Percentiles rank a stretch among this genome's conserved stretches.
Evolutionary conservation across 2,113 vertebrate genomes (phyloP).

Genomic region (Nipponia nippon): DNA sequence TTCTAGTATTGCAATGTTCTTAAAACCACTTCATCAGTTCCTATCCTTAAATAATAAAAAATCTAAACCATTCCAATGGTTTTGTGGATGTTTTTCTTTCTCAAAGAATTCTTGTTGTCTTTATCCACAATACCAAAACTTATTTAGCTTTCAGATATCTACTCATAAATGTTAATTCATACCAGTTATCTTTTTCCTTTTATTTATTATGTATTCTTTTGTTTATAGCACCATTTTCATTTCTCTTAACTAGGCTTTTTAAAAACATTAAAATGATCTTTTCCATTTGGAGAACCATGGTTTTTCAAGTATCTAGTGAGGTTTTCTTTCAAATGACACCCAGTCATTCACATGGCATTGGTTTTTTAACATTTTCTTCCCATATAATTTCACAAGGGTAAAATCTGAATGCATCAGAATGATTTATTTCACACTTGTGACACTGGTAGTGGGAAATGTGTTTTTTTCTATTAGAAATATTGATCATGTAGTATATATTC

Average conservation of each 20-base stretch:
- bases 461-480: not conserved
- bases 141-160: not conserved
- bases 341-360: not conserved
- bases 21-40: not conserved
- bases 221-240: not conserved
- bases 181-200: not conserved
- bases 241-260: not conserved
- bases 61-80: not conserved
- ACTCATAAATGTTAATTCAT: not conserved
- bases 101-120: not conserved
- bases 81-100: not conserved
- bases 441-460: not conserved
- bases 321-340: not conserved
- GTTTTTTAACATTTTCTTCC: not conserved
- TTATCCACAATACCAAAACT: not conserved
- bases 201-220: not conserved
- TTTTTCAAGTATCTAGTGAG: not conserved
- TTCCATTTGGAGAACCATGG: not conserved
- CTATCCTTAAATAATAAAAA: not conserved
- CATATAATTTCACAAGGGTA: not conserved
- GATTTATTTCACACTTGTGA: not conserved
- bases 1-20: not conserved
- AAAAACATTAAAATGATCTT: not conserved
- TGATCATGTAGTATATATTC: not conserved
- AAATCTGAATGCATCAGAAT: not conserved